A percentile compares a stretch with the other conserved stretches of the same genome.
Conservation (phyloP, 2,113 vertebrate genomes). For the Tachuris rubrigastra region DNA sequence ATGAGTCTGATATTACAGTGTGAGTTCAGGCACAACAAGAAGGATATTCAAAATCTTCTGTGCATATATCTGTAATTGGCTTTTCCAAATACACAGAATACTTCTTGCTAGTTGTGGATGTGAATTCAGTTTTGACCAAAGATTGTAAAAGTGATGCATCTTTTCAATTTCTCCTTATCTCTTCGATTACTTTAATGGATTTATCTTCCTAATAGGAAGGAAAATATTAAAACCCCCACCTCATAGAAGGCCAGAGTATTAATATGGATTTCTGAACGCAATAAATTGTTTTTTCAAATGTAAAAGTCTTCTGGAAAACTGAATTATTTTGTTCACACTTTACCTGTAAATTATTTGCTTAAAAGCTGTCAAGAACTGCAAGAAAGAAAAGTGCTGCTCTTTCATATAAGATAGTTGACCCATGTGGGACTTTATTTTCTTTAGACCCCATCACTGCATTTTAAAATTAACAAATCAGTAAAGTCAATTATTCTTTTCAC, state of each 20-base stretch:
- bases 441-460: neutral
- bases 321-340: neutral
- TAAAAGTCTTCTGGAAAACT: neutral
- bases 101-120: neutral
- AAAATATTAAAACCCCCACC: neutral
- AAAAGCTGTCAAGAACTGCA: neutral
- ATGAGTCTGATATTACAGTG: neutral
- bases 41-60: neutral
- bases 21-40: neutral
- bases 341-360: neutral
- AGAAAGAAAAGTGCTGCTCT: neutral
- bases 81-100: neutral
- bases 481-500: neutral
- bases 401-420: neutral
- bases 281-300: neutral
- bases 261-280: neutral
- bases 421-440: neutral
- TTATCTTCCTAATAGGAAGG: neutral
- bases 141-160: neutral
- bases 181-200: neutral
- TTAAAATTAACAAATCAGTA: neutral
- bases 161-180: neutral
- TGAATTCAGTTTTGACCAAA: neutral
- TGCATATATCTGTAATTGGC: neutral
- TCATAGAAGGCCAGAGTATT: neutral